Base-by-base conservation (phyloP, 2,797 vertebrate species). In the Prionace glauca region DNA sequence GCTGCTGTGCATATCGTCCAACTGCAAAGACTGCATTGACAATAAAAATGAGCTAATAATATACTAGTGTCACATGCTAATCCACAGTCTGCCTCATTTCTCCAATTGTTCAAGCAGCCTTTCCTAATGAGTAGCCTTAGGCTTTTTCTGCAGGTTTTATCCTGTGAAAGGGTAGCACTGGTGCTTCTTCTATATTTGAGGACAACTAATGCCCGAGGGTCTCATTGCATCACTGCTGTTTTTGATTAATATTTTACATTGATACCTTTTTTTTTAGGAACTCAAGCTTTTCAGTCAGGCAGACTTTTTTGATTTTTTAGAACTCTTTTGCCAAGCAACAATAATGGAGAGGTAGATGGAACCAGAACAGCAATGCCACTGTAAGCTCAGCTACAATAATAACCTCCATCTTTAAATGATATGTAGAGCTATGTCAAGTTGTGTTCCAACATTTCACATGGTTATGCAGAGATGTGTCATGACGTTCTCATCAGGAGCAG, bases 171-270 rank as follows among this genome's bases (percentile, higher is more conserved):
- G 93, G 45, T 95, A 20, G 71, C 50, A 29, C 12, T 4, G 26
- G 41, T 60, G 72, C 29, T 41, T 77, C 60, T 95, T 22, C 36
- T 74, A 5, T 50, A 50, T 95, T 32, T 77, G 26, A 45, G 45
- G 69, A 32, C 41, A 95, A 56, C 16, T 8, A 72, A 94, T 74
- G 16, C 71, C 71, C 26, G 29, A 77, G 41, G 71, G 24, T 77
- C 93, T 95, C 41, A 26, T 77, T 95, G 92, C 92, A 18, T 45
- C 14, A 20, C 0, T 16, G 1, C 41, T 24, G 45, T 32, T 74
- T 56, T 95, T 77, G 45, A 95, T 95, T 95, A 95, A 95, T 50
- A 95, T 74, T 95, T 45, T 84, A 45, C 41, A 84, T 84, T 45
- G 45, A 41, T 24, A 32, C 14, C 60, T 32, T 72, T 71, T 45